phyloP scores from a whole-genome alignment of 30 jellyfish, hydroid and myxozoan genomes.

The Haliclystus octoradiatus region DNA sequence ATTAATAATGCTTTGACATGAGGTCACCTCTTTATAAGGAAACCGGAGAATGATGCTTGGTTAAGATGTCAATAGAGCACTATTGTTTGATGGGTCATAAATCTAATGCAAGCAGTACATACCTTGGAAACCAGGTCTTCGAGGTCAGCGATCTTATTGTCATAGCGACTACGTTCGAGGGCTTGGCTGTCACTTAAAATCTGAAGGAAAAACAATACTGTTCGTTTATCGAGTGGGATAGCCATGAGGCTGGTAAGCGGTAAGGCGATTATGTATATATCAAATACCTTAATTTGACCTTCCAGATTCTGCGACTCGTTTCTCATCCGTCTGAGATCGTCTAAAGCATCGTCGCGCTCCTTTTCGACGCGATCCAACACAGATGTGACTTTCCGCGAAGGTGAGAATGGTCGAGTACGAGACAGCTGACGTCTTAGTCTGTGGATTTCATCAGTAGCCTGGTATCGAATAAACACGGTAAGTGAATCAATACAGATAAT shows the following conservation, averaged over 20 bases:
- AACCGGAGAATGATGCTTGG: too few species aligned
- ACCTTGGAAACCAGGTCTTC: slow-evolving; percentile 52
- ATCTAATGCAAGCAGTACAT: too few species aligned
- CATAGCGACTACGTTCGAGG: slow-evolving; percentile 33
- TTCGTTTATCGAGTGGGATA: too few species aligned
- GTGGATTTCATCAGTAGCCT: slow-evolving; percentile 88
- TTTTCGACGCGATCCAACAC: slow-evolving; percentile 80
- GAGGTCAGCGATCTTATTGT: slow-evolving; percentile 31
- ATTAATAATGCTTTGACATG: too few species aligned
- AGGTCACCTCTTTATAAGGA: too few species aligned
- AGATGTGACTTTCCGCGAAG: slow-evolving; percentile 42
- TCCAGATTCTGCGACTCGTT: slow-evolving; percentile 54
- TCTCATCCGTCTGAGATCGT: slow-evolving; percentile 51
- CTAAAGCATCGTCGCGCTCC: slow-evolving; percentile 83
- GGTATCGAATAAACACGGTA: not conserved
- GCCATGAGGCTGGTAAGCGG: too few species aligned
- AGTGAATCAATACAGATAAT: too few species aligned
- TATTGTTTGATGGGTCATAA: too few species aligned
- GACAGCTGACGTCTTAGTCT: slow-evolving; percentile 70
- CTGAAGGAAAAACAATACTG: slow-evolving; percentile 15
- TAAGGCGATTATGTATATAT: too few species aligned
- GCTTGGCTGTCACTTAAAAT: slow-evolving; percentile 32
- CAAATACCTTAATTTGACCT: slow-evolving; percentile 54
- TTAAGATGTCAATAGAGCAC: too few species aligned
- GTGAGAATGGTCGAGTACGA: slow-evolving; percentile 63